phyloP scores from a whole-genome alignment of 2,113 vertebrate species.

The Noctilio leporinus region DNA sequence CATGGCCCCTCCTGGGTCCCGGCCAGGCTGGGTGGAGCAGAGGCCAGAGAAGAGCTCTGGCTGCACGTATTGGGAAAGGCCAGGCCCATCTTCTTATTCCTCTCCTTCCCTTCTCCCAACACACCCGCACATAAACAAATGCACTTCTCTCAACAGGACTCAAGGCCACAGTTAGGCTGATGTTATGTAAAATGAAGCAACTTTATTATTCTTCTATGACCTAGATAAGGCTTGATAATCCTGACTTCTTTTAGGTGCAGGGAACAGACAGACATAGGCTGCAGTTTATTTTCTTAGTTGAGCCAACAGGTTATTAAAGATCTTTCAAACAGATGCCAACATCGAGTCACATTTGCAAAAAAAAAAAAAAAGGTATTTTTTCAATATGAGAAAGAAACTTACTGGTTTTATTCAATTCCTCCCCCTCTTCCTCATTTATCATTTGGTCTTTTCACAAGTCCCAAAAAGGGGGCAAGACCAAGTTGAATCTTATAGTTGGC shows the following conservation, averaged over 20 bases:
- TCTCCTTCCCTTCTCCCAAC: background rate
- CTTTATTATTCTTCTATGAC: background rate
- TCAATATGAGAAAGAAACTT: background rate
- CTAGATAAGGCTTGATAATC: background rate
- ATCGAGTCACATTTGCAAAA: background rate
- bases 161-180: background rate
- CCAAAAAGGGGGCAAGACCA: background rate
- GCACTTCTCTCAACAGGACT: background rate
- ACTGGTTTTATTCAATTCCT: background rate
- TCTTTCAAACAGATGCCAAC: background rate
- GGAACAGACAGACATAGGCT: background rate
- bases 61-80: background rate
- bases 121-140: background rate
- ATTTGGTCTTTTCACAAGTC: constrained; percentile 32
- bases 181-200: background rate
- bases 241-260: background rate
- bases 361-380: background rate
- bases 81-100: background rate
- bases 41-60: background rate
- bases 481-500: constrained; percentile 55
- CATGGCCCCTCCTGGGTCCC: background rate
- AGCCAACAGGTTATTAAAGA: background rate
- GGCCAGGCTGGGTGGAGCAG: too few species aligned
- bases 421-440: background rate
- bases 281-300: background rate